A percentile compares a stretch with the other conserved stretches of the same genome.
phyloP scores from a whole-genome alignment of 2,797 vertebrate species.

The Argya squamiceps region DNA sequence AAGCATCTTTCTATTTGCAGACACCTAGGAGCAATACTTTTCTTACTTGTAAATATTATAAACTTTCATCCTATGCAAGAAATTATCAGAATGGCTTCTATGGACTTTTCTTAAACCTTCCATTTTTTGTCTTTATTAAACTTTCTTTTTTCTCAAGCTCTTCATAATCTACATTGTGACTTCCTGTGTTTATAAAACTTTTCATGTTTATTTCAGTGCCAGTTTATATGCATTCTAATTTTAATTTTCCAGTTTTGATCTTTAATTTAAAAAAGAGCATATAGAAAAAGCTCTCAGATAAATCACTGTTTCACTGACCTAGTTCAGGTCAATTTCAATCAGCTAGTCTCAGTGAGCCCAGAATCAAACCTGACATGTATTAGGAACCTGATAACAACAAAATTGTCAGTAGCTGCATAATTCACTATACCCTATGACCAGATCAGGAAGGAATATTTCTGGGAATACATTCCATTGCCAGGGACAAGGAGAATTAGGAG shows the following conservation, averaged over 20 bases:
- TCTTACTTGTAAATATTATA: slow-evolving; percentile 42
- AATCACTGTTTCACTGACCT: not conserved
- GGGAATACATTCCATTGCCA: not conserved
- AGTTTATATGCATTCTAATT: slow-evolving; percentile 57
- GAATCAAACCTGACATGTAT: not conserved
- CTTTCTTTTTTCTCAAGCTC: slow-evolving; percentile 64
- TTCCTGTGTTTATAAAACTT: slow-evolving; percentile 63
- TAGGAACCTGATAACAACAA: not conserved
- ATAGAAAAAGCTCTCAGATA: not conserved
- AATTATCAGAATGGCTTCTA: slow-evolving; percentile 57
- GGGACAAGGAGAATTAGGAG: not conserved
- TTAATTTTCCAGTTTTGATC: slow-evolving; percentile 46
- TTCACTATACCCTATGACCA: not conserved
- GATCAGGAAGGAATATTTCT: not conserved
- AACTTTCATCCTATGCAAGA: slow-evolving; percentile 48
- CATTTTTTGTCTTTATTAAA: slow-evolving; percentile 68
- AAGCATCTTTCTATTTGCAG: slow-evolving; percentile 64
- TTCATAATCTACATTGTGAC: slow-evolving; percentile 63
- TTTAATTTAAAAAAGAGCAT: not conserved
- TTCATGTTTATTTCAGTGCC: slow-evolving; percentile 51
- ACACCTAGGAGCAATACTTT: slow-evolving; percentile 58
- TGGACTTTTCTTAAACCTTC: slow-evolving; percentile 56
- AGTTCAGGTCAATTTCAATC: not conserved
- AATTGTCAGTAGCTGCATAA: not conserved
- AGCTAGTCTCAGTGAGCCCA: not conserved